A percentile compares a stretch with the other conserved stretches of the same genome.
Evolutionary conservation across 2,797 vertebrate genomes (phyloP).

Genomic region (Emydoidea blandingii): DNA sequence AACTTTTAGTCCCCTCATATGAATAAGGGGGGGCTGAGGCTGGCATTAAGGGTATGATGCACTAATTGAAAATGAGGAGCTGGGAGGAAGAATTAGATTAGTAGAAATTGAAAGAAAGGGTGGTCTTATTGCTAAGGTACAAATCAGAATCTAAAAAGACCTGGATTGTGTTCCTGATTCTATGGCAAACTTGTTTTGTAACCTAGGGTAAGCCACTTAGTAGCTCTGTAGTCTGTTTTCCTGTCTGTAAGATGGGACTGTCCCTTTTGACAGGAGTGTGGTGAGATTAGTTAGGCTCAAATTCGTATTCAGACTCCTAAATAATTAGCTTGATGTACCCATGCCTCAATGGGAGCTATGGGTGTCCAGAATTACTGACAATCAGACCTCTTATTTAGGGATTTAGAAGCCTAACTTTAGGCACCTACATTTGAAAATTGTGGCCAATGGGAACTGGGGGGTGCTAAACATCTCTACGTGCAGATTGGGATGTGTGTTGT

Average conservation of each 20-base stretch:
- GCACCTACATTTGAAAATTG: neutral
- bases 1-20: neutral
- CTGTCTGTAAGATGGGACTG: neutral
- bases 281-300: neutral
- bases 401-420: neutral
- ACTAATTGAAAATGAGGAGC: neutral
- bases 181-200: neutral
- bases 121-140: neutral
- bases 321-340: neutral
- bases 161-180: neutral
- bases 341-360: neutral
- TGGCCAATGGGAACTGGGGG: neutral
- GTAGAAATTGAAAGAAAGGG: neutral
- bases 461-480: neutral
- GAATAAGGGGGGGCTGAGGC: neutral
- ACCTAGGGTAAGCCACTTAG: neutral
- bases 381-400: neutral
- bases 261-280: neutral
- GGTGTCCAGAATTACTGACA: neutral
- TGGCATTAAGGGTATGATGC: neutral
- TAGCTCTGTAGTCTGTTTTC: neutral
- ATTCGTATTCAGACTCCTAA: neutral
- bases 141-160: neutral
- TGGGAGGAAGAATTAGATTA: neutral
- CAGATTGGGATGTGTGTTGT: neutral